These are phyloP conservation scores for Nannobrachium achirus DNA, from an alignment of 2,113 vertebrate genomes.

Conservation along the genomic window DNA sequence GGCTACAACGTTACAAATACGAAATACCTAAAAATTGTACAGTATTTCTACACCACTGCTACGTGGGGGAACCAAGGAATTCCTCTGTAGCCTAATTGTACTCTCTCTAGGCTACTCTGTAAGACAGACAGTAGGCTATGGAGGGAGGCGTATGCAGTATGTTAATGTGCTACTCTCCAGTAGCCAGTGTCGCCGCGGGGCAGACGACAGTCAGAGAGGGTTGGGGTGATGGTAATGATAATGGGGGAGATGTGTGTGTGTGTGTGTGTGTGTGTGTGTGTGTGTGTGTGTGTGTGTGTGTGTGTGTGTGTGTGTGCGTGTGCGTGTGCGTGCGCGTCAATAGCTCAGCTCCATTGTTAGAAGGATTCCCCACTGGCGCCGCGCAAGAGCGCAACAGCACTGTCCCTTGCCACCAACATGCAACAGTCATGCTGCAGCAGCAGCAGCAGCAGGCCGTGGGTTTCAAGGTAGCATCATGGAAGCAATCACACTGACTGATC, in stretches of 20 bases:
- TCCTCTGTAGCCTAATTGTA: conserved; percentile 50
- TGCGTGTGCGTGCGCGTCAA: conserved; percentile 55
- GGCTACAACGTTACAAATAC: no score
- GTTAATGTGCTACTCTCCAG: conserved; percentile 70
- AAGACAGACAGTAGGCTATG: conserved; percentile 61
- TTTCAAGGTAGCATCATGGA: conserved; percentile 72
- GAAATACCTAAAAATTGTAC: no score
- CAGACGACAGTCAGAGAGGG: conserved; percentile 5
- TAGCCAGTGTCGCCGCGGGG: conserved; percentile 65
- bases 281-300: conserved; percentile 4
- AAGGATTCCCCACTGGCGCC: conserved; percentile 80
- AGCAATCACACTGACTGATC: conserved; percentile 74
- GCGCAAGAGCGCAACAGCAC: conserved; percentile 48
- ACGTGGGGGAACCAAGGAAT: conserved; percentile 34
- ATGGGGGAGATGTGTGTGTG: conserved; percentile 39
- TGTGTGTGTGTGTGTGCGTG: conserved; percentile 31
- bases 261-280: background rate
- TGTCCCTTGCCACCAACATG: no score
- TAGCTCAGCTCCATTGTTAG: conserved; percentile 72
- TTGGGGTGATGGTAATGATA: conserved; percentile 54
- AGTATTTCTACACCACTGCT: no score
- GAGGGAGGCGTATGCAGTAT: conserved; percentile 70
- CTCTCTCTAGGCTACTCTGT: conserved; percentile 19
- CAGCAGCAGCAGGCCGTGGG: background rate
- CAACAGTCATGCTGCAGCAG: no score